These are phyloP conservation scores for Dysidea cf. avara DNA, from an alignment of 37 sponge, comb jelly and placozoan species.

Conservation along the genomic window DNA sequence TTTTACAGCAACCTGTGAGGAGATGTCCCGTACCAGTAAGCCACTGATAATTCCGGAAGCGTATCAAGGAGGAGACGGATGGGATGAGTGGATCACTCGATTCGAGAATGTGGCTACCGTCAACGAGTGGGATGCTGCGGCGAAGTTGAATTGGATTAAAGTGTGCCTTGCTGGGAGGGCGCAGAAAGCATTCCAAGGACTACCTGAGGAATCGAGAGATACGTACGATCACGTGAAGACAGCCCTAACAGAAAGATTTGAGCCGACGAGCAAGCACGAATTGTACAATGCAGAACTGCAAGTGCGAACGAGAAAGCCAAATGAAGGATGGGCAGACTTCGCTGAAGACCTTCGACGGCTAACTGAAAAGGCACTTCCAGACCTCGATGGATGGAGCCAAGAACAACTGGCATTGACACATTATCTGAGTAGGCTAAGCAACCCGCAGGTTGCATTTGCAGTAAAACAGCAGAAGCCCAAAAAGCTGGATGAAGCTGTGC, in stretches of 20 bases:
- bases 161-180: background rate
- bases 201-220: background rate
- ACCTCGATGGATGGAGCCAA: background rate
- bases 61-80: background rate
- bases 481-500: conserved; percentile 7
- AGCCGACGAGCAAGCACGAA: background rate
- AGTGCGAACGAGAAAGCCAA: background rate
- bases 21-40: too few species aligned
- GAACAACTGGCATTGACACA: background rate
- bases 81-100: too few species aligned
- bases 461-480: too few species aligned
- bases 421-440: background rate
- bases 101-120: too few species aligned
- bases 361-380: background rate
- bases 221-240: background rate
- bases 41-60: conserved; percentile 5
- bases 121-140: conserved; percentile 10
- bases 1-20: too few species aligned
- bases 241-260: background rate
- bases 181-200: background rate
- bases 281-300: conserved; percentile 5
- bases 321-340: too few species aligned
- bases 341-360: too few species aligned
- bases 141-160: conserved; percentile 1
- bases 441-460: too few species aligned